Base-by-base conservation (phyloP, 2,888 invertebrate genomes). In the Campaea margaritaria region DNA sequence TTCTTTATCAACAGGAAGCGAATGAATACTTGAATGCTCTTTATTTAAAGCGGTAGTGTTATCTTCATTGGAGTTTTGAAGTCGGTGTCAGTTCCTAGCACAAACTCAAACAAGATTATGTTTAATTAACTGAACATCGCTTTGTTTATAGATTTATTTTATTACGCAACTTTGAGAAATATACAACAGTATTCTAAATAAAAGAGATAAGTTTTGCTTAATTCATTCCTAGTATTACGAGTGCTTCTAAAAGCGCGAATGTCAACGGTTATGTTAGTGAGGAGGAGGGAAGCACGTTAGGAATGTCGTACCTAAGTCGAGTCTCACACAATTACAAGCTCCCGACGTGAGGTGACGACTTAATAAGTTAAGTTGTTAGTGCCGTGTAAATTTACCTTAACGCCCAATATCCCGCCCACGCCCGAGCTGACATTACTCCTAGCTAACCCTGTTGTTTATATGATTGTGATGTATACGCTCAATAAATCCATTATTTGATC, bases 351-450 rank as follows among this genome's bases (percentile, higher is more conserved):
- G 73, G 80, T 85, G 89, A 90, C 82, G 88, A 85, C 86, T 87
- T 90, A 89, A 91, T 90, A 90, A 89, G 85, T 89, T 86, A 86
- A 86, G 83, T 89, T 86, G 89, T 86, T 85, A 87, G 79, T 82
- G 81, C 83, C 83, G 90, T 86, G 89, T 89, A 91, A 91, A 91
- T 91, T 91, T 89, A 89, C 90, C 88, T 90, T 87, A 79, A 85
- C 85, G 82, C 87, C 85, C 82, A 82, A 87, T 88, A 84, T 85
- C 83, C 60, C 85, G 74, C 78, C 76, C 78, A 75, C 77, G 72
- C 82, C 48, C 77, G 81, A 78, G 78, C 83, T 81, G 68, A 79
- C 87, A 87, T 91, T 85, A 91, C 88, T 91, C 89, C 89, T 86
- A 84, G 84, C 86, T 89, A 86, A 89, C 84, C 76, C 76, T 79